Conservation (phyloP, 2,113 vertebrate species). For the Telmatochromis bifrenatus region DNA sequence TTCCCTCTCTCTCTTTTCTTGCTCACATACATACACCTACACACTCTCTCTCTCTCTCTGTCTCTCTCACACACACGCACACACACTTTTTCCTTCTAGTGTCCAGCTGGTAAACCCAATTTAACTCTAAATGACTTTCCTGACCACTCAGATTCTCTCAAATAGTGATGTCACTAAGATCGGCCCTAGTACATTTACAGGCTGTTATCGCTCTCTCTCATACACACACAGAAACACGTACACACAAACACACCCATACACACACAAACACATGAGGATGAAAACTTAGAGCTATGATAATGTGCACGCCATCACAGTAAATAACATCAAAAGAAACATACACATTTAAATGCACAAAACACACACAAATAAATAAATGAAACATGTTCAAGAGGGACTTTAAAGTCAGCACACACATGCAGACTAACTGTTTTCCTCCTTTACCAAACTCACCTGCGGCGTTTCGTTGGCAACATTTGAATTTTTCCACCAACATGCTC, state of each 20-base stretch:
- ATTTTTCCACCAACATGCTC: slow-evolving; percentile 26
- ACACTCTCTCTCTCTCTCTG: neutral
- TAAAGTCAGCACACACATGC: slow-evolving; percentile 12
- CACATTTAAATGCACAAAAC: neutral
- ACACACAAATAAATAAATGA: neutral
- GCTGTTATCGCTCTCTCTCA: slow-evolving; percentile 7
- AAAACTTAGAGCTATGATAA: neutral
- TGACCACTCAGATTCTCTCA: slow-evolving; percentile 63
- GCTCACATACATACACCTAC: slow-evolving; percentile 10
- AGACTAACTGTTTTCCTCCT: neutral
- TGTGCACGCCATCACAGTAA: neutral
- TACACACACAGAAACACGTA: neutral
- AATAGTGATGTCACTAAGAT: slow-evolving; percentile 66
- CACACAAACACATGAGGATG: neutral
- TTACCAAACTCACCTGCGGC: slow-evolving; percentile 55
- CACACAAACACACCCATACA: neutral
- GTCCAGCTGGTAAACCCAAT: slow-evolving; percentile 69
- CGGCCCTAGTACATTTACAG: slow-evolving; percentile 1
- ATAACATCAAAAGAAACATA: neutral
- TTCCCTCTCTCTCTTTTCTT: slow-evolving; percentile 46
- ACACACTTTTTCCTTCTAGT: neutral
- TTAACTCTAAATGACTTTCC: slow-evolving; percentile 74
- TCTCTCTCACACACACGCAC: neutral
- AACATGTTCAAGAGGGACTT: slow-evolving; percentile 10
- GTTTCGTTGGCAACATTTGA: slow-evolving; percentile 41